Evolutionary conservation across 2,113 vertebrate species (phyloP).

Genomic region (Hydrochoerus hydrochaeris): DNA sequence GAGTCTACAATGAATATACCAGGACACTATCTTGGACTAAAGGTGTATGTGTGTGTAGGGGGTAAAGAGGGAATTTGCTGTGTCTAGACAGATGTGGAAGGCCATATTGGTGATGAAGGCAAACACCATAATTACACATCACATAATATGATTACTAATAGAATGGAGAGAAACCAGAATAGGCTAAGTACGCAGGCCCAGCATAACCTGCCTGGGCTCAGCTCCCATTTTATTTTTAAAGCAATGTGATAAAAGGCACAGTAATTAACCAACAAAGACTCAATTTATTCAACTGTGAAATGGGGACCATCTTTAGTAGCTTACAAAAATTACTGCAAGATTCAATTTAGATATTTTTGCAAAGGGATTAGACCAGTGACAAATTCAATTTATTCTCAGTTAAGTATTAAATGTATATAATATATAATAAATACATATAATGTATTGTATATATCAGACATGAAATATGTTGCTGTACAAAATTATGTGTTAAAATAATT

Average conservation of each 20-base stretch:
- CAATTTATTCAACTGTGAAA: not conserved
- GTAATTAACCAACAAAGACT: not conserved
- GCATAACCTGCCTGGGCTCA: not conserved
- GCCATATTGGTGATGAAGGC: not conserved
- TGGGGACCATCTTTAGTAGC: not conserved
- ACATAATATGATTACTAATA: not conserved
- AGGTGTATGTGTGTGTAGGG: not conserved
- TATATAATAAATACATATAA: not conserved
- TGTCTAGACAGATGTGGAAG: not conserved
- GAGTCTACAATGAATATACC: not conserved
- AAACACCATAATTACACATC: rapidly evolving
- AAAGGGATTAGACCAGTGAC: not conserved
- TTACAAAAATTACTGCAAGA: not conserved
- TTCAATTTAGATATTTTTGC: no score
- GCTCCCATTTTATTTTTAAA: not conserved
- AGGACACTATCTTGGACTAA: not conserved
- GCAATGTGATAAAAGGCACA: not conserved
- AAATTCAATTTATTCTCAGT: not conserved
- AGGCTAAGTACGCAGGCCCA: rapidly evolving
- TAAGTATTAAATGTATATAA: not conserved
- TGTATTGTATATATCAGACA: conserved; percentile 25
- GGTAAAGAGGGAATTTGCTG: not conserved
- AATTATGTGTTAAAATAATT: conserved; percentile 50
- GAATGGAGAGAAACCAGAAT: not conserved
- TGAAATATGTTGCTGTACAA: conserved; percentile 53